Evolutionary conservation across 2,113 vertebrate species (phyloP), one percentile per base, ranked within the genome.

Genomic region (Trochalopteron elliotii): DNA sequence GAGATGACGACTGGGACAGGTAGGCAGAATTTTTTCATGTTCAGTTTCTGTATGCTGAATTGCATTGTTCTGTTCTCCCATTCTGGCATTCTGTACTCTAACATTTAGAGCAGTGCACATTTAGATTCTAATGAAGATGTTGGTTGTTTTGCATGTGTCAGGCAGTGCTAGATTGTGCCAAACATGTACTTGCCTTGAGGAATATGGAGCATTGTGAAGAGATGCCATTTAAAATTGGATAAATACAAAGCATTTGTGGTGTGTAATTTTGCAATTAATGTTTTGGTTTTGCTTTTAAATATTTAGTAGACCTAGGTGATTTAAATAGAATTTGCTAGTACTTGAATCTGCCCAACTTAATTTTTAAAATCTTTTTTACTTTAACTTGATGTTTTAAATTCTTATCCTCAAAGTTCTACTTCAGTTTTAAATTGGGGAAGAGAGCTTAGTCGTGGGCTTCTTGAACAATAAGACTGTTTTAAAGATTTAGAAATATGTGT

Each of bases 1-100:
- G 97, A 12, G 98, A 99, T 90, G 99, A 99, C 1, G 98, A 99
- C 37, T 98, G 98, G 98, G 99, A 99, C 96, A 99, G 99, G 99
- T 99, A 97, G 5, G 93, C 49, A 40, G 40, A 23, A 16, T 25
- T 20, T 42, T 84, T 82, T 78, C 19, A 40, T 23, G 30, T 69
- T 86, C 23, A 11, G 18, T 30, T 64, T 56, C 44, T 77, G 47
- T 71, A 3, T 16, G 15, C 69, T 82, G 56, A 37, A 28, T 77
- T 74, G 14, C 13, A 10, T 64, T 65, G 31, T 69, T 83, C 24
- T 90, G 10, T 64, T 87, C 93, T 86, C 55, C 30, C 8, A 2
- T 77, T 80, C 39, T 92, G 87, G 30, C 57, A 28, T 90, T 94
- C 93, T 93, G 60, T 90, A 64, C 61, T 87, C 31, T 74, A 56